Evolutionary conservation across 2,797 vertebrate genomes (phyloP).

Genomic region (Lutjanus campechanus): DNA sequence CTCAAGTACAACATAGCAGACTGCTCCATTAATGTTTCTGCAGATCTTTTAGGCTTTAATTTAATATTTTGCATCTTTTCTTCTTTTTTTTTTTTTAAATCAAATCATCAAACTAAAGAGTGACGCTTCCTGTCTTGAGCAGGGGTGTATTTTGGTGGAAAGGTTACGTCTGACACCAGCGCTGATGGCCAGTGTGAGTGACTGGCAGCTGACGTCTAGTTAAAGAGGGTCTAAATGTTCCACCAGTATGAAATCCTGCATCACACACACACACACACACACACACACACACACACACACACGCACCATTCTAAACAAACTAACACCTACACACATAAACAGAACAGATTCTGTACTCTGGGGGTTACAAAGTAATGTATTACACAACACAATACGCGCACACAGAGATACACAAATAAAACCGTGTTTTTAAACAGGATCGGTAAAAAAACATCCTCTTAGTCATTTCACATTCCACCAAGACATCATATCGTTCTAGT

Average conservation of each 20-base stretch:
- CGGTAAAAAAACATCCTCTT: neutral
- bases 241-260: neutral
- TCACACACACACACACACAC: constrained; percentile 4
- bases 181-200: neutral
- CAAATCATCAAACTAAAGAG: neutral
- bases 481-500: neutral
- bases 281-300: constrained; percentile 13
- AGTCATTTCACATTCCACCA: neutral
- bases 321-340: constrained; percentile 45
- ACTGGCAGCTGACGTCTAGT: constrained; percentile 5
- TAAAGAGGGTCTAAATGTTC: constrained; percentile 11
- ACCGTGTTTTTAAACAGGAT: neutral
- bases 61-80: neutral
- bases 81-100: too few species aligned
- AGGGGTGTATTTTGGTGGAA: neutral
- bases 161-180: constrained; percentile 8
- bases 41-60: neutral
- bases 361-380: constrained; percentile 26
- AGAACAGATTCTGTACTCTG: constrained; percentile 23
- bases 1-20: neutral
- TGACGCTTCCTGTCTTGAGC: constrained; percentile 9
- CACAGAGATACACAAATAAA: constrained; percentile 13
- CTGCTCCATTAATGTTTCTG: neutral
- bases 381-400: constrained; percentile 19
- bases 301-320: constrained; percentile 19